These are phyloP conservation scores for Thunnus thynnus DNA, from an alignment of 2,113 vertebrate species.

Conservation along the genomic window DNA sequence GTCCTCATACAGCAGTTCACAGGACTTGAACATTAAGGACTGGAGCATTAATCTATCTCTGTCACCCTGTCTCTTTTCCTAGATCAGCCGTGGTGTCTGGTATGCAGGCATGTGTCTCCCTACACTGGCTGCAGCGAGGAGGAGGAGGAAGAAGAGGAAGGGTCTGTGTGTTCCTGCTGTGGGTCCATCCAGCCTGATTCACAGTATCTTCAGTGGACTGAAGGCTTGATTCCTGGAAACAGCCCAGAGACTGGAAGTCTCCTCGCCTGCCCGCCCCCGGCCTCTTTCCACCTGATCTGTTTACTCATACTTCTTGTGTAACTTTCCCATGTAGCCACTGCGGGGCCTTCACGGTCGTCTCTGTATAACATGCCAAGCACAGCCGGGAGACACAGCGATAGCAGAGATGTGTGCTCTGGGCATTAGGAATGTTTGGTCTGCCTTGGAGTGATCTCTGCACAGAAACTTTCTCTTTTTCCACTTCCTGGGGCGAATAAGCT, in stretches of 20 bases:
- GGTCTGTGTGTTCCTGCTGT: slow-evolving; percentile 32
- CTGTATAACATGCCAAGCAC: neutral
- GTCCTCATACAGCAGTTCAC: slow-evolving; percentile 57
- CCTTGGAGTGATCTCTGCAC: no score
- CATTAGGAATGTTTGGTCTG: neutral
- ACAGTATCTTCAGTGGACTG: slow-evolving; percentile 36
- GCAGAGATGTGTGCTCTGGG: neutral
- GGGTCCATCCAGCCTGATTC: slow-evolving; percentile 55
- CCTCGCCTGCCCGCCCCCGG: neutral
- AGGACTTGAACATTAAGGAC: slow-evolving; percentile 60
- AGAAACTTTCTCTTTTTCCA: neutral
- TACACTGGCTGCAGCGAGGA: slow-evolving; percentile 57
- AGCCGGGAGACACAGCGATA: neutral
- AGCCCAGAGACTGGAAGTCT: slow-evolving; percentile 52
- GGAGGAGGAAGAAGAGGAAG: slow-evolving; percentile 58
- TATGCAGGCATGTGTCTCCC: slow-evolving; percentile 74
- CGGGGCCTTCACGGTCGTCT: slow-evolving; percentile 3
- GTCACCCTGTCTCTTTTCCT: slow-evolving; percentile 61
- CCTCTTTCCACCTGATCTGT: slow-evolving; percentile 62
- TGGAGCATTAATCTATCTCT: slow-evolving; percentile 68
- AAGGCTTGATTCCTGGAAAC: slow-evolving; percentile 54
- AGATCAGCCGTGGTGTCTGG: slow-evolving; percentile 81
- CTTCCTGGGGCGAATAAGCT: slow-evolving; percentile 40
- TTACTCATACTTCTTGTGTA: slow-evolving; percentile 65
- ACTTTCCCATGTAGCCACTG: slow-evolving; percentile 66